These are phyloP conservation scores for Serripes groenlandicus DNA, from an alignment of 2,888 invertebrate genomes.

Conservation along the genomic window DNA sequence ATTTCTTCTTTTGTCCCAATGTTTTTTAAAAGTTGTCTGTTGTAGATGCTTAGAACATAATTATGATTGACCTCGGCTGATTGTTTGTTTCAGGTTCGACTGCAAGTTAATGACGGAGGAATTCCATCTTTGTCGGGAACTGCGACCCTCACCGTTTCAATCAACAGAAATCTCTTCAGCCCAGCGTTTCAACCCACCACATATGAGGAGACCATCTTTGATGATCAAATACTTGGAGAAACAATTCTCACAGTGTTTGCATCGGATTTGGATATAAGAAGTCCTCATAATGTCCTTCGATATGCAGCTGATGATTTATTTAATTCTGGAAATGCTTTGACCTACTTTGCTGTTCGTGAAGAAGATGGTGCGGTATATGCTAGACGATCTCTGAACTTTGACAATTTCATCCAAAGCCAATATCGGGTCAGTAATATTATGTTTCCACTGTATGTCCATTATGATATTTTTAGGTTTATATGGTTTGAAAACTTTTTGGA, in stretches of 20 bases:
- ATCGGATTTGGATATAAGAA: constrained; percentile 74
- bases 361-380: constrained; percentile 76
- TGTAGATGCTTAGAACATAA: too few species aligned
- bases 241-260: constrained; percentile 72
- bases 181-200: constrained; percentile 67
- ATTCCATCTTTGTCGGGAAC: constrained; percentile 75
- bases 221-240: constrained; percentile 76
- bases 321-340: constrained; percentile 65
- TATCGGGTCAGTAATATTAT: constrained; percentile 72
- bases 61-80: neutral
- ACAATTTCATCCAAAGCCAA: constrained; percentile 53
- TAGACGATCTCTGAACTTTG: constrained; percentile 71
- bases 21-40: too few species aligned
- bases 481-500: too few species aligned
- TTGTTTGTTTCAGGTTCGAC: constrained; percentile 73
- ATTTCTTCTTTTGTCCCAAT: too few species aligned
- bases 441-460: too few species aligned
- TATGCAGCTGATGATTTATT: constrained; percentile 76
- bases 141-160: constrained; percentile 72
- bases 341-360: constrained; percentile 76
- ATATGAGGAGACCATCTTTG: constrained; percentile 74
- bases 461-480: too few species aligned
- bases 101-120: constrained; percentile 80
- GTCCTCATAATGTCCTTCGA: constrained; percentile 78
- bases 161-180: constrained; percentile 72